phyloP scores from a whole-genome alignment of 2,797 vertebrate genomes.

The Chelidonichthys spinosus region DNA sequence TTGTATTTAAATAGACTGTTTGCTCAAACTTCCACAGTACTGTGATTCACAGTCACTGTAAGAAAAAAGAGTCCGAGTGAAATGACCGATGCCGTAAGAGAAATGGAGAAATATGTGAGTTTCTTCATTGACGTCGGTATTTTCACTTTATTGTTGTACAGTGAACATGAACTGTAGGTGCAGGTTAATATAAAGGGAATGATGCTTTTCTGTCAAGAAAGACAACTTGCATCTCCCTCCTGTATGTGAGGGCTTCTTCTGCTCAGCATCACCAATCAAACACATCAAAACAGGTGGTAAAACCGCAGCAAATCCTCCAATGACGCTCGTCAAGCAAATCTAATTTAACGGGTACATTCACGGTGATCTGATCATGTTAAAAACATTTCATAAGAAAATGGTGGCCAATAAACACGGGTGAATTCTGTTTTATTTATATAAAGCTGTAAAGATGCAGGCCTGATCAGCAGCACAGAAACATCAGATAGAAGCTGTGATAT shows the following conservation, averaged over 20 bases:
- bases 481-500: background rate
- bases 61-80: background rate
- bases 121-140: background rate
- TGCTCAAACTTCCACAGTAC: too few relatives aligned
- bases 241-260: background rate
- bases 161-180: background rate
- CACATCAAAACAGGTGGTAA: constrained; percentile 17
- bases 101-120: constrained; percentile 20
- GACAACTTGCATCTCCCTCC: background rate
- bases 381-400: background rate
- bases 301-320: constrained; percentile 22
- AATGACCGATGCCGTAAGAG: background rate
- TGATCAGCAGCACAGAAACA: background rate
- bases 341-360: background rate
- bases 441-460: background rate
- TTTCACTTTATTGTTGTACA: background rate
- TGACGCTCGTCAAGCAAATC: background rate
- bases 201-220: background rate
- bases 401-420: background rate
- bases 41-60: background rate
- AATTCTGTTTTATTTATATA: background rate
- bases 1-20: background rate
- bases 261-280: background rate
- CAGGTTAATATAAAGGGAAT: background rate
- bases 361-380: background rate